Evolutionary conservation across 2,113 vertebrate species (phyloP), one percentile per base, ranked within the genome.

Genomic region (Callorhinus ursinus): DNA sequence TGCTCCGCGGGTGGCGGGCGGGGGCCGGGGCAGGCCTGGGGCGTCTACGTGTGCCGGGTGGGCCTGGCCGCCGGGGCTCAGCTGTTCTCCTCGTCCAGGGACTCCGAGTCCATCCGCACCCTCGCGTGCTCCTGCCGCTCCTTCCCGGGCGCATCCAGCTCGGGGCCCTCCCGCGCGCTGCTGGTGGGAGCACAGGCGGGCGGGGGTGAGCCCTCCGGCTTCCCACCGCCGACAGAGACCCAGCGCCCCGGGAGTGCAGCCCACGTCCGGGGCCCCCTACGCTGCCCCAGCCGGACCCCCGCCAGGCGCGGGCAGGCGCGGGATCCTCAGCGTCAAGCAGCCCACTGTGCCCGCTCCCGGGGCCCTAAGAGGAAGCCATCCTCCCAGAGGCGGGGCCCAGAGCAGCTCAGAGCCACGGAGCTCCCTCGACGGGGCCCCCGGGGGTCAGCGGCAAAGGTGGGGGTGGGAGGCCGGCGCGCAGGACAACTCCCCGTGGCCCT

Each of bases 81-180:
- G 96, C 98, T 98, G 79, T 96, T 91, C 2, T 89, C 83, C 4
- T 98, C 98, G 0, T 98, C 98, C 31, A 18, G 94, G 67, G 98
- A 98, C 96, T 98, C 98, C 0, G 96, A 95, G 93, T 98, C 98
- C 86, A 90, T 42, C 0, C 0, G 97, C 11, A 24, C 82, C 63
- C 96, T 18, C 49, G 97, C 97, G 15, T 36, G 84, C 80, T 97
- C 97, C 83, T 55, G 97, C 80, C 31, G 87, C 26, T 98, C 98
- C 0, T 2, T 96, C 21, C 96, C 97, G 0, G 97, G 97, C 94
- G 86, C 95, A 8, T 98, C 98, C 0, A 63, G 96, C 93, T 97
- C 97, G 0, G 98, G 96, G 92, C 96, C 98, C 85, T 99, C 98
- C 96, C 90, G 98, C 21, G 80, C 4, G 0, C 98, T 98, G 98